Base-by-base conservation (phyloP, 2,888 invertebrate genomes). In the Erebia epiphron region DNA sequence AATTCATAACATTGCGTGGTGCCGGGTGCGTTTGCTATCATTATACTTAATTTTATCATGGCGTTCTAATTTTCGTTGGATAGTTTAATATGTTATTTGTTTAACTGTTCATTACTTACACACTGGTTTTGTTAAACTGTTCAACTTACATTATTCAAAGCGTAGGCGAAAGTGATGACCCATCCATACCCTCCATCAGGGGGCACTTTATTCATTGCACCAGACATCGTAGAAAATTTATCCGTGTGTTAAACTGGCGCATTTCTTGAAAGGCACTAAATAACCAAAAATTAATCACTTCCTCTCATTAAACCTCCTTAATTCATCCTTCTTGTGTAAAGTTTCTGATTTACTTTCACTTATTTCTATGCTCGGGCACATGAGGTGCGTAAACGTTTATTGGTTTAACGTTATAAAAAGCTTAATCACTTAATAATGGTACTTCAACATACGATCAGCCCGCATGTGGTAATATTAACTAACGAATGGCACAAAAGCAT, bases 181-280 rank as follows among this genome's bases (percentile, higher is more conserved):
- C 95, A 95, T 14, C 95, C 95, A 84, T 95, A 95, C 14, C 95
- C 95, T 73, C 95, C 95, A 79, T 95, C 95, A 0, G 95, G 95
- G 52, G 95, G 94, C 72, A 94, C 89, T 79, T 91, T 92, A 68
- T 83, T 84, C 72, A 79, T 80, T 71, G 76, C 77, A 73, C 81
- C 85, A 73, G 84, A 80, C 90, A 90, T 91, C 74, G 70, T 85
- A 70, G 76, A 60, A 67, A 71, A 18, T 54, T 3, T 56, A 52
- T 56, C 13, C 41, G 46, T 13, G n/a, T 69, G 64, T 65, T 43
- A 62, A 73, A 64, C 14, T 68, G 41, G 79, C 81, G 83, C 80
- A 82, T 84, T 75, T 80, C 80, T 76, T 72, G 18, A 73, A 72
- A 67, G 71, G 68, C 54, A 70, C 52, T 16, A 21, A 43, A 43